These are phyloP conservation scores for Lagodon rhomboides DNA, from an alignment of 2,797 vertebrate species.

Conservation along the genomic window DNA sequence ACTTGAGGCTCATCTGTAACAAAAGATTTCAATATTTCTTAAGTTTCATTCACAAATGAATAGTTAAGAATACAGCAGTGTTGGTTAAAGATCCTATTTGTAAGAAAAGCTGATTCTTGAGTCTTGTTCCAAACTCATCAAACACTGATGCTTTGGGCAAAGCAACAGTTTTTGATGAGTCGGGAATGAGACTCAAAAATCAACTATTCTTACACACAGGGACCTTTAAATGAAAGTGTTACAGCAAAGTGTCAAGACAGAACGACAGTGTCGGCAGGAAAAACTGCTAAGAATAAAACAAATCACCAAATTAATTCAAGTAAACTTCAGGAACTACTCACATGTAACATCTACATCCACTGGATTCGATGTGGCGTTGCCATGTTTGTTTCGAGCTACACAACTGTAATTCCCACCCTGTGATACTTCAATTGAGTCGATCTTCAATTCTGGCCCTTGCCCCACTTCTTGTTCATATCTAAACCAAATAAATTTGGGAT, in stretches of 20 bases:
- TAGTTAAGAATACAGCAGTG: neutral
- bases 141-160: too few relatives aligned
- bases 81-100: too few relatives aligned
- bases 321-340: slow-evolving; percentile 56
- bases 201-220: neutral
- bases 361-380: rapidly evolving
- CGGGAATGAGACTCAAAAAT: too few relatives aligned
- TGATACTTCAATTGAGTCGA: neutral
- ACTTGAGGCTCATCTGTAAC: slow-evolving; percentile 74
- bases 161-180: too few relatives aligned
- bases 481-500: slow-evolving; percentile 52
- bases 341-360: slow-evolving; percentile 59
- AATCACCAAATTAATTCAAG: neutral
- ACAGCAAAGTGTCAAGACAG: neutral
- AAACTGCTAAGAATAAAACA: neutral
- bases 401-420: slow-evolving; percentile 68
- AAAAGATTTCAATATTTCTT: neutral
- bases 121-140: too few relatives aligned
- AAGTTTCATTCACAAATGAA: neutral
- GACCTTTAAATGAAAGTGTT: too few relatives aligned
- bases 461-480: rapidly evolving
- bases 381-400: slow-evolving; percentile 50
- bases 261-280: neutral
- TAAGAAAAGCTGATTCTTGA: too few relatives aligned
- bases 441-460: rapidly evolving